Conservation (phyloP, 2,888 invertebrate species). For the Dinocampus coccinellae region DNA sequence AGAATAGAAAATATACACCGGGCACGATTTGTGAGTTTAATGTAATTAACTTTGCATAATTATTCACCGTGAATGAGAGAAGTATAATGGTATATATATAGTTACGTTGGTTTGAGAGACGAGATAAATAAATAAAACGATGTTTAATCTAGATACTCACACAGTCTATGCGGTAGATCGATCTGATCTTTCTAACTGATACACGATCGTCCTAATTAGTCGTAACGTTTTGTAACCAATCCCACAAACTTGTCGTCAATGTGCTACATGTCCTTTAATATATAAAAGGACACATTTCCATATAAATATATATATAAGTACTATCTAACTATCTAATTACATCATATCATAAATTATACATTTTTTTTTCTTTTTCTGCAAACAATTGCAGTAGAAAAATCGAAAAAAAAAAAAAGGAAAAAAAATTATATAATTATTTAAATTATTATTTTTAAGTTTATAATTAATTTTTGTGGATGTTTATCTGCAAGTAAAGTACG, state of each 20-base stretch:
- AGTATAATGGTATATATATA: background rate
- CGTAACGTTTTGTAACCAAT: conserved; percentile 18
- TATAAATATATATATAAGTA: background rate
- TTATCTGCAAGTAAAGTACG: background rate
- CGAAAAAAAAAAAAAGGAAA: too few species aligned
- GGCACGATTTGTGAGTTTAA: conserved; percentile 21
- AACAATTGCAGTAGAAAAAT: too few species aligned
- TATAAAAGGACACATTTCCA: conserved; percentile 19
- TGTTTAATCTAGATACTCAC: conserved; percentile 34
- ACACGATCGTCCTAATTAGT: conserved; percentile 61
- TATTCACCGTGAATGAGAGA: conserved; percentile 33
- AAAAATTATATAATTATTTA: background rate
- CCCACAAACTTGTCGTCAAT: conserved; percentile 1
- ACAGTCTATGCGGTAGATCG: conserved; percentile 49
- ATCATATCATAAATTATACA: too few species aligned
- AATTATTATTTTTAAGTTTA: background rate
- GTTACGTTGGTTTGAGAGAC: background rate
- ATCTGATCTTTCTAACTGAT: conserved; percentile 54
- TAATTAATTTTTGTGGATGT: background rate
- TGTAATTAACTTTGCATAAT: conserved; percentile 34
- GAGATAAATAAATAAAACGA: conserved; percentile 24
- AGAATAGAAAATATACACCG: background rate
- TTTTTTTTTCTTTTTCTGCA: too few species aligned
- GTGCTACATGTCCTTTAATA: conserved; percentile 8
- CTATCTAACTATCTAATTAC: too few species aligned